These are phyloP conservation scores for Oenanthe oenanthe DNA, from an alignment of 2,113 vertebrate genomes.

Conservation along the genomic window DNA sequence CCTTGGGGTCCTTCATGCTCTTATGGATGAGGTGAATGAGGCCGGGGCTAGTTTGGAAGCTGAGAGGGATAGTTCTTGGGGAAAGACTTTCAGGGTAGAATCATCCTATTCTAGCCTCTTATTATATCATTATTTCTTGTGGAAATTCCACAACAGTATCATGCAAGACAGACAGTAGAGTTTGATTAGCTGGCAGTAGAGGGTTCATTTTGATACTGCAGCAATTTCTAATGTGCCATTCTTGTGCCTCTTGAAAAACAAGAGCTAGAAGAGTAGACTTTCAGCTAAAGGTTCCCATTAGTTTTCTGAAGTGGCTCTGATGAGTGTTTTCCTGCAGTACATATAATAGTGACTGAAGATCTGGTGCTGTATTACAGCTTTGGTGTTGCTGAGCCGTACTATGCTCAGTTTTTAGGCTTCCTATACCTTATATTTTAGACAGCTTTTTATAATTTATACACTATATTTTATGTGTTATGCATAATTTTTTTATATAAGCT, in stretches of 20 bases:
- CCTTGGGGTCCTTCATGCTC: neutral
- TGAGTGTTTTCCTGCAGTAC: neutral
- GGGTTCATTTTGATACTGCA: neutral
- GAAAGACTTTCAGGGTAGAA: neutral
- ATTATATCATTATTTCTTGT: neutral
- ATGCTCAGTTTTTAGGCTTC: neutral
- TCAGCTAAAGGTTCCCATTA: neutral
- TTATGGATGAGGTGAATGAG: neutral
- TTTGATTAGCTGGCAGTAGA: neutral
- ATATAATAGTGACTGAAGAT: neutral
- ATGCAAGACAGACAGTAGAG: neutral
- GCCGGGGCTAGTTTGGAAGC: neutral
- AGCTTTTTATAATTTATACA: neutral
- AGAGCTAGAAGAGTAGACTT: neutral
- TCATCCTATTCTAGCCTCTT: neutral
- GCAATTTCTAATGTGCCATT: neutral
- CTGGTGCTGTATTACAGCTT: neutral
- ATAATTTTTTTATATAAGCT: neutral
- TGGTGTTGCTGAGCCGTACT: neutral
- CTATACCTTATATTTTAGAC: neutral
- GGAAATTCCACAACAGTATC: neutral
- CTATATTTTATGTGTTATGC: neutral
- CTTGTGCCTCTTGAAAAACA: neutral
- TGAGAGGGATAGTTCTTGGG: neutral
- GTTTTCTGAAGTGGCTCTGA: neutral